Evolutionary conservation across 2,888 invertebrate genomes (phyloP).

Genomic region (Drosophila tanythrix): DNA sequence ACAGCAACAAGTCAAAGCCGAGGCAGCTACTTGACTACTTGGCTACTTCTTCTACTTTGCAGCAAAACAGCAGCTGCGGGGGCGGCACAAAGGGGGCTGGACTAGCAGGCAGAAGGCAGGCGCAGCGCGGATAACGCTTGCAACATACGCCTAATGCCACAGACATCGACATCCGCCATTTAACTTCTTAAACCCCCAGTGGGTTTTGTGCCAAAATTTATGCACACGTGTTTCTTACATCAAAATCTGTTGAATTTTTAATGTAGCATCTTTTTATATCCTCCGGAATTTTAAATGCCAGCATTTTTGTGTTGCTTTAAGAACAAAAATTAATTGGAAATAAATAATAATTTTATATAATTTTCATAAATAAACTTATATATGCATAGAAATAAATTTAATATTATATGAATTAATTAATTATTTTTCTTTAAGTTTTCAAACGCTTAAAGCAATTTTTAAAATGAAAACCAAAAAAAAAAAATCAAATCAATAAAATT

Average conservation of each 20-base stretch:
- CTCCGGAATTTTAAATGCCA: neutral
- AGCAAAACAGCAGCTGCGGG: slow-evolving; percentile 56
- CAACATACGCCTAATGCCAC: slow-evolving; percentile 80
- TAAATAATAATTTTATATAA: neutral
- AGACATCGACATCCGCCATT: slow-evolving; percentile 79
- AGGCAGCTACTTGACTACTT: slow-evolving; percentile 62
- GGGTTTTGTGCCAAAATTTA: neutral
- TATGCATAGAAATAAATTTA: neutral
- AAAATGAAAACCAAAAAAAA: neutral
- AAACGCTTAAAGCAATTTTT: neutral
- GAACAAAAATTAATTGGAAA: neutral
- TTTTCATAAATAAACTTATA: neutral
- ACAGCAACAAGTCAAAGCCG: slow-evolving; percentile 25
- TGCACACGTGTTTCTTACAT: neutral
- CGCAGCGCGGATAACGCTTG: slow-evolving; percentile 55
- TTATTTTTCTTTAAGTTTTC: neutral
- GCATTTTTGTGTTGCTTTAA: neutral
- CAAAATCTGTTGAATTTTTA: neutral
- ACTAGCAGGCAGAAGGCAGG: slow-evolving; percentile 22
- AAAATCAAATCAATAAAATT: neutral
- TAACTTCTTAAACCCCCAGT: slow-evolving; percentile 65
- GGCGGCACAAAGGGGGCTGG: slow-evolving; percentile 55
- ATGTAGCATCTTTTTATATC: neutral
- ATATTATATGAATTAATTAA: neutral
- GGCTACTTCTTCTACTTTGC: slow-evolving; percentile 55